These are phyloP conservation scores for Erythrolamprus reginae DNA, from an alignment of 2,113 vertebrate genomes.

Conservation along the genomic window DNA sequence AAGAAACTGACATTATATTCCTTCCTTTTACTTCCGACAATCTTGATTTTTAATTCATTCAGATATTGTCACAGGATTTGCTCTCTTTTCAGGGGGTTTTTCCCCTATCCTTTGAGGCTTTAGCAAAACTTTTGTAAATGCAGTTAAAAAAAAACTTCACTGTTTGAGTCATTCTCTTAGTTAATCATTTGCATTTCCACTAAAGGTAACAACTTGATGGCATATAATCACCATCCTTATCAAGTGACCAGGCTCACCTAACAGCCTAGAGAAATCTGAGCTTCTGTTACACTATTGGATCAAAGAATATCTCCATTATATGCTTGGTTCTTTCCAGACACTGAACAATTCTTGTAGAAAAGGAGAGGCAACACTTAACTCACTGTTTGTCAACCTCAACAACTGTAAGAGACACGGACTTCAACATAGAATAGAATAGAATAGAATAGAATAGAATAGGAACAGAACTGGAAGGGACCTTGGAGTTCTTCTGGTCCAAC, in stretches of 20 bases:
- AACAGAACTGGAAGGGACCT: too few relatives aligned
- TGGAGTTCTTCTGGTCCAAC: too few relatives aligned
- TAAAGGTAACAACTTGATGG: neutral
- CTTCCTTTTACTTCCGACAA: neutral
- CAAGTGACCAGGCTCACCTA: neutral
- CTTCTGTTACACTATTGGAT: neutral
- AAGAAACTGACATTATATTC: neutral
- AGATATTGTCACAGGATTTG: neutral
- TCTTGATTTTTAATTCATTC: neutral
- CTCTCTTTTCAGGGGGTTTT: neutral
- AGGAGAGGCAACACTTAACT: neutral
- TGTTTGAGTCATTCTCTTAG: neutral
- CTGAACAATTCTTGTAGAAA: neutral
- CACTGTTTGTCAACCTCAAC: neutral
- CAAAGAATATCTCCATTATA: neutral
- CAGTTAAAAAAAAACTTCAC: neutral
- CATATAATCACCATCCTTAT: neutral
- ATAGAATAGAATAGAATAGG: too few relatives aligned
- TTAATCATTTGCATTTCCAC: neutral
- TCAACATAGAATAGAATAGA: neutral
- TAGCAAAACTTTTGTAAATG: neutral
- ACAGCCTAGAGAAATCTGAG: neutral
- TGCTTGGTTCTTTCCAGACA: neutral
- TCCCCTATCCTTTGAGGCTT: neutral
- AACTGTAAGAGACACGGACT: neutral